These are phyloP conservation scores for Drosophila sp. DNA, from an alignment of 1,140 invertebrate genomes.

Conservation along the genomic window DNA sequence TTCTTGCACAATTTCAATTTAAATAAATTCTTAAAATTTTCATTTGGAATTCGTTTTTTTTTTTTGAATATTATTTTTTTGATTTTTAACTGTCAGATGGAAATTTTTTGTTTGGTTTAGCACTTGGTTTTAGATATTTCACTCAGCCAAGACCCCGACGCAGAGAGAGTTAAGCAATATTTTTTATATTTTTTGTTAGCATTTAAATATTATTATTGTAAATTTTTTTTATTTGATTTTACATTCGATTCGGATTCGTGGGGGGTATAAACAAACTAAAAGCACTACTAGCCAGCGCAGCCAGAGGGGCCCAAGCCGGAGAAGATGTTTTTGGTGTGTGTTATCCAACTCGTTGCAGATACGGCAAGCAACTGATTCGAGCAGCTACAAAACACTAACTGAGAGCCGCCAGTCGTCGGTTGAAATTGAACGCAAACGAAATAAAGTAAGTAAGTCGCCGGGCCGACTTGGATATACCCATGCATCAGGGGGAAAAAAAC, in stretches of 20 bases:
- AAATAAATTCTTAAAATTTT: no score
- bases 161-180: background rate
- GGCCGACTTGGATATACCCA: no score
- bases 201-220: background rate
- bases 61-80: slow-evolving; percentile 35
- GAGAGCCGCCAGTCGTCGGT: slow-evolving; percentile 21
- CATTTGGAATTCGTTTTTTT: background rate
- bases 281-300: slow-evolving; percentile 19
- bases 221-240: background rate
- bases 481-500: no score
- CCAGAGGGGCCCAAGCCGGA: slow-evolving; percentile 37
- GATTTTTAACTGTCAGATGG: slow-evolving; percentile 23
- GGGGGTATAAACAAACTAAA: slow-evolving; percentile 28
- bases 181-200: background rate
- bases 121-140: slow-evolving; percentile 29
- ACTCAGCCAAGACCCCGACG: slow-evolving; percentile 20
- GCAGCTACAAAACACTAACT: slow-evolving; percentile 30
- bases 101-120: slow-evolving; percentile 12
- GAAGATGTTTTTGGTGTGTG: slow-evolving; percentile 1
- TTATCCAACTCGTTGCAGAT: slow-evolving; percentile 71
- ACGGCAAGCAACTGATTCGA: slow-evolving; percentile 68
- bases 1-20: slow-evolving; percentile 17
- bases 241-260: background rate
- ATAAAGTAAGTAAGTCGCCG: no score
- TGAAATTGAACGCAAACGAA: slow-evolving; percentile 9